These are phyloP conservation scores for Calameuta pallipes DNA, from an alignment of 2,888 invertebrate genomes.

Conservation along the genomic window DNA sequence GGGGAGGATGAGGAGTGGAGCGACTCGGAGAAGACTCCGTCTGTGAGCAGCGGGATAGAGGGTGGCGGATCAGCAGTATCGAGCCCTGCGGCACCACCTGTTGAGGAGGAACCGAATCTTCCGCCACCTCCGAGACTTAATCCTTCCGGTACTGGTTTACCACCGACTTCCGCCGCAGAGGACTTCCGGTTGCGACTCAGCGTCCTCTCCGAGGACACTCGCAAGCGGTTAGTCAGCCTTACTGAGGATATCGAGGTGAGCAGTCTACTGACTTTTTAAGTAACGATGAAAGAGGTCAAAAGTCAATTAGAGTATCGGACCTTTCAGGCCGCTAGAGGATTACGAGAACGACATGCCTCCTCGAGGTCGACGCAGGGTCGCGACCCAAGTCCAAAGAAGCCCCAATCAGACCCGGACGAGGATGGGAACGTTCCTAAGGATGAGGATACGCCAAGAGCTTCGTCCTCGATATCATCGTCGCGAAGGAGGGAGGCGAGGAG, in stretches of 20 bases:
- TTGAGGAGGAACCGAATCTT: slow-evolving; percentile 57
- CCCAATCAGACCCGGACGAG: slow-evolving; percentile 11
- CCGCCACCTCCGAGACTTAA: slow-evolving; percentile 56
- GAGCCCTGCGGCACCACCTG: slow-evolving; percentile 55
- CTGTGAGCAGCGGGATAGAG: slow-evolving; percentile 63
- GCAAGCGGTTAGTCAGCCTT: slow-evolving; percentile 54
- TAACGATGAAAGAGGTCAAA: neutral
- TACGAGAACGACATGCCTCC: slow-evolving; percentile 34
- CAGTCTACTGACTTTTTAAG: neutral
- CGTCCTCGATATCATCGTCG: slow-evolving; percentile 22
- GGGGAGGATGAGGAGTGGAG: slow-evolving; percentile 67
- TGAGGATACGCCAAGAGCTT: slow-evolving; percentile 27
- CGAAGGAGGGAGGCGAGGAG: slow-evolving; percentile 45
- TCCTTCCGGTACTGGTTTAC: slow-evolving; percentile 20
- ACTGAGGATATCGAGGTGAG: slow-evolving; percentile 59
- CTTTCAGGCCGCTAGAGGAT: slow-evolving; percentile 29
- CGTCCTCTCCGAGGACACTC: slow-evolving; percentile 57
- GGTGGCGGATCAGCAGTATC: slow-evolving; percentile 60
- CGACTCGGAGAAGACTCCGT: slow-evolving; percentile 63
- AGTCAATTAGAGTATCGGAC: neutral
- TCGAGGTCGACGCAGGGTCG: slow-evolving; percentile 37
- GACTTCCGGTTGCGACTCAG: slow-evolving; percentile 56
- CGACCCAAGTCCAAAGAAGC: slow-evolving; percentile 49
- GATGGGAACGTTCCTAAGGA: slow-evolving; percentile 26
- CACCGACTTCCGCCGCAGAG: slow-evolving; percentile 43